Base-by-base conservation (phyloP, 2,797 vertebrate species). In the Uromys caudimaculatus region DNA sequence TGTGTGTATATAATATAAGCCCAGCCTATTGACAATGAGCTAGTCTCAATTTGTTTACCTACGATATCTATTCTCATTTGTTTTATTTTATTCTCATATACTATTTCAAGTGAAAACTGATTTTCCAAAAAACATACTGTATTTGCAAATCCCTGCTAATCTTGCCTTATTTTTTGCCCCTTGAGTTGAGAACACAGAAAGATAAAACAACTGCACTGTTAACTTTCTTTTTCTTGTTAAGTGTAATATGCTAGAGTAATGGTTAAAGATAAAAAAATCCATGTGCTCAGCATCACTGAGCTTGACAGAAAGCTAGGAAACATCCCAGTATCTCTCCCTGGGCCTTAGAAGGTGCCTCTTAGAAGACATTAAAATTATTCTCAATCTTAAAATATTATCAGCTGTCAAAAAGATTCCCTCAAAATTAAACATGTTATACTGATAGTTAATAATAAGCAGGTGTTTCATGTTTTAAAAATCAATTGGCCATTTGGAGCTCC, bases 381-480 rank as follows among this genome's bases (percentile, higher is more conserved):
- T 90, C 91, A 97, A 91, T 84, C 89, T 87, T 89, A 82, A 97
- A 97, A 75, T 89, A 97, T 87, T 89, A 94, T 64, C 47, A 93
- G 82, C 78, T 95, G 92, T 54, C 93, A 97, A 93, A 95, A 95
- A 69, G 35, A 84, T 24, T 76, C 44, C 84, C 95, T 95, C 38
- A 85, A 86, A 97, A 97, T 94, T 93, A 94, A 97, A 94, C 81
- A 95, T 91, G 60, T 95, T 95, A 88, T 79, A 94, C 77, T 92
- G 94, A 93, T 17, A 78, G 86, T 90, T 85, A 87, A 95, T 97
- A 94, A 97, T 96, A 94, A 92, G 52, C 96, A 97, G 96, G 88
- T 97, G 97, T 94, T 96, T 89, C 76, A 88, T 69, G 79, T 94
- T 96, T 96, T 91, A 97, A 96, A 96, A 97, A 97, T 97, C 95